Evolutionary conservation across 2,888 invertebrate species (phyloP).

Genomic region (Heteromurus nitidus): DNA sequence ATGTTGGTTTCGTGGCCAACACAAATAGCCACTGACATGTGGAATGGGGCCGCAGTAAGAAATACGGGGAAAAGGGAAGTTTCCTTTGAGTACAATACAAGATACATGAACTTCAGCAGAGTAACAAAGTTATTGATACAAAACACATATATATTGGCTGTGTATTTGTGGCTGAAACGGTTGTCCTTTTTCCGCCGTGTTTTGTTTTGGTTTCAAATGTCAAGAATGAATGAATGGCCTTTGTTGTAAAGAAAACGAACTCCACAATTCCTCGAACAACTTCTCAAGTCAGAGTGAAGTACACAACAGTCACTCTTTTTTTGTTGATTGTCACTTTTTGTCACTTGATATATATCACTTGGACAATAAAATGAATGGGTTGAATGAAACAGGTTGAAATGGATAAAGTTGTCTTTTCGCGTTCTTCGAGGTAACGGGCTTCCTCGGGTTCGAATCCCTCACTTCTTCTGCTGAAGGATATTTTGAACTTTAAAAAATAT

Average conservation of each 20-base stretch:
- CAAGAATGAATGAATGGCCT: slow-evolving; percentile 39
- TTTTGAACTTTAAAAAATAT: neutral
- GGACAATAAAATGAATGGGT: slow-evolving; percentile 23
- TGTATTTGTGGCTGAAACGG: slow-evolving; percentile 25
- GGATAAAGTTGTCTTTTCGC: slow-evolving; percentile 5
- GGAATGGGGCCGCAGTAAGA: too few species aligned
- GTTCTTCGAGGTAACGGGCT: too few species aligned
- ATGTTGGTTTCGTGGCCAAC: slow-evolving; percentile 40
- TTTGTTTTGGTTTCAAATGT: slow-evolving; percentile 51
- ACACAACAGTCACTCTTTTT: neutral
- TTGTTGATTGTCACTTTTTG: slow-evolving; percentile 30
- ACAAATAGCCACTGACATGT: too few species aligned
- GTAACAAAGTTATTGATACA: too few species aligned
- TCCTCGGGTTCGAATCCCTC: too few species aligned
- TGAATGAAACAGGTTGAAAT: slow-evolving; percentile 22
- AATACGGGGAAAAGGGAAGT: too few species aligned
- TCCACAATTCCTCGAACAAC: neutral
- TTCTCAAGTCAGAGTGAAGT: neutral
- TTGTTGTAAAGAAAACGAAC: neutral
- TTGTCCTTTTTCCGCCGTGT: slow-evolving; percentile 14
- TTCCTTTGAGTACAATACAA: too few species aligned
- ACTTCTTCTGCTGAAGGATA: neutral
- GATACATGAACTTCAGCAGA: too few species aligned
- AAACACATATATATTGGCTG: slow-evolving; percentile 4
- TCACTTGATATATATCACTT: slow-evolving; percentile 44